Conservation (phyloP, 2,797 vertebrate species). For the Rhynchonycteris naso region DNA sequence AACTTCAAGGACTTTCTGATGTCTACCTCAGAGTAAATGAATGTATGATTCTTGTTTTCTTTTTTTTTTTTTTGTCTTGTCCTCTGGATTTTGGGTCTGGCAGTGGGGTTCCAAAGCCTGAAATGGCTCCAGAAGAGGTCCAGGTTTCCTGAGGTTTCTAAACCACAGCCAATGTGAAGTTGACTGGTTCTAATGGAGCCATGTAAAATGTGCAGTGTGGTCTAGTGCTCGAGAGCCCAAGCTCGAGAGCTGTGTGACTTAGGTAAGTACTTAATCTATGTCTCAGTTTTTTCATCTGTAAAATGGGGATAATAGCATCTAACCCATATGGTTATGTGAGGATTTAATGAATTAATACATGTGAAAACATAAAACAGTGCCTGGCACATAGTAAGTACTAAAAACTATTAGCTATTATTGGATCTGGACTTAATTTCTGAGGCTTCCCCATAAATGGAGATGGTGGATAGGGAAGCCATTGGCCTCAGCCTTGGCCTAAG, state of each 20-base stretch:
- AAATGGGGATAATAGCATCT: neutral
- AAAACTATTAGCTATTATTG: neutral
- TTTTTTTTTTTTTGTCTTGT: conserved; percentile 20
- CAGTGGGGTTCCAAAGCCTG: neutral
- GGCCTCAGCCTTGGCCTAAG: neutral
- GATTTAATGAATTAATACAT: neutral
- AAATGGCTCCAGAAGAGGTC: neutral
- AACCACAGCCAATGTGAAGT: neutral
- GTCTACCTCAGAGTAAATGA: neutral
- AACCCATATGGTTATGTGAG: neutral
- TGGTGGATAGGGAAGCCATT: neutral
- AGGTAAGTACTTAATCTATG: neutral
- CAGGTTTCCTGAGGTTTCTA: neutral
- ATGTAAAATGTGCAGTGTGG: neutral
- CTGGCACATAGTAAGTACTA: neutral
- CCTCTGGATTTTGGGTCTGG: conserved; percentile 2
- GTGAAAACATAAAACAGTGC: neutral
- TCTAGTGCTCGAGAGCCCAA: neutral
- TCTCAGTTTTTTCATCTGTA: conserved; percentile 2
- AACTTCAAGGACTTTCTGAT: neutral
- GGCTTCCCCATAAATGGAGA: neutral
- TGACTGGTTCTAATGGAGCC: neutral
- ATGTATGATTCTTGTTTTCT: neutral
- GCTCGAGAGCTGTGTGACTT: neutral
- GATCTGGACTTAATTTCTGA: neutral